Percentiles rank a stretch among this genome's conserved stretches.
Conservation (phyloP, 1,140 invertebrate species). For the Venustaconcha ellipsiformis region DNA sequence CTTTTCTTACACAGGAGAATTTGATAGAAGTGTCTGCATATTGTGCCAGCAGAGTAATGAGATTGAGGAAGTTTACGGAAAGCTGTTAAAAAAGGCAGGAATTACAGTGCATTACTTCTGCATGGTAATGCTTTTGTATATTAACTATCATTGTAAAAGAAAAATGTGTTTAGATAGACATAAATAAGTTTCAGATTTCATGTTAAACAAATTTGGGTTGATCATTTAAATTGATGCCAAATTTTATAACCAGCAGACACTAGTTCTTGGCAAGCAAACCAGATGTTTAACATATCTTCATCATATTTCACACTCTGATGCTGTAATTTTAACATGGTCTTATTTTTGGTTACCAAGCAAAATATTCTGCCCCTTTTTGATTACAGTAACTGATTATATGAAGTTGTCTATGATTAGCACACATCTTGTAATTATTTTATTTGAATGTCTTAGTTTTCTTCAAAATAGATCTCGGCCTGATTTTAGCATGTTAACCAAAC, state of each 20-base stretch:
- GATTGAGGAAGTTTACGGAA: slow-evolving; percentile 70
- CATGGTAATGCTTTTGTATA: slow-evolving; percentile 32
- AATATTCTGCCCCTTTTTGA: too few relatives aligned
- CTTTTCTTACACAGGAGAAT: too few relatives aligned
- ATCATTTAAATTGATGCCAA: background rate
- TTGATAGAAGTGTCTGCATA: slow-evolving; percentile 56
- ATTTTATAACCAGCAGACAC: background rate
- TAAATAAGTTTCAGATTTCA: background rate
- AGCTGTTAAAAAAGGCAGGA: slow-evolving; percentile 69
- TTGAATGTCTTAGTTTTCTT: too few relatives aligned
- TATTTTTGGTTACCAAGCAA: too few relatives aligned
- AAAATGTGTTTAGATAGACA: background rate
- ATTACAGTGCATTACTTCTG: slow-evolving; percentile 66
- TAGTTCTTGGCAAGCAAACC: background rate
- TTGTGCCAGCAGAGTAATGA: slow-evolving; percentile 71
- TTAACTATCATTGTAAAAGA: background rate
- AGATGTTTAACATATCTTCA: background rate
- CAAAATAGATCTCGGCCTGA: too few relatives aligned
- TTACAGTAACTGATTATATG: too few relatives aligned
- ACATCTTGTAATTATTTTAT: too few relatives aligned
- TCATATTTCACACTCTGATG: too few relatives aligned
- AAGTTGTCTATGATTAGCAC: too few relatives aligned
- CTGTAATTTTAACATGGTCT: too few relatives aligned
- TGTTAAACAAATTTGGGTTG: background rate
- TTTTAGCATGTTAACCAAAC: too few relatives aligned